A percentile compares a stretch with the other conserved stretches of the same genome.
Conservation (phyloP, 2,888 invertebrate species). For the Dastarcus helophoroides region DNA sequence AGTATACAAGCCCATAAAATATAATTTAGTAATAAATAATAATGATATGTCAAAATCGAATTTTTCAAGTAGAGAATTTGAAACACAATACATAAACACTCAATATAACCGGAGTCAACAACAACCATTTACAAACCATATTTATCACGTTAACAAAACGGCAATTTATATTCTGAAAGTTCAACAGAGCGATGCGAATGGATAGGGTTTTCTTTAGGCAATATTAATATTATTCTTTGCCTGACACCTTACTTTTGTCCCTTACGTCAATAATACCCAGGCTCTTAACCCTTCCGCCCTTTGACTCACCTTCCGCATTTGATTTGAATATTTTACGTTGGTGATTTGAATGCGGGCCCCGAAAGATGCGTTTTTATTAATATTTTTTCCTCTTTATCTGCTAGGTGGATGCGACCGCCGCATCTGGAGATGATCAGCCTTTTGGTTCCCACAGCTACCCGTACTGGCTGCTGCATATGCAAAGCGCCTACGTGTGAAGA, state of each 20-base stretch:
- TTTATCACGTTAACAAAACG: constrained; percentile 15
- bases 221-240: constrained; percentile 13
- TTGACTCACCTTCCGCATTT: constrained; percentile 8
- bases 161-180: constrained; percentile 14
- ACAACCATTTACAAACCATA: constrained; percentile 14
- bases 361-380: constrained; percentile 11
- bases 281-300: constrained; percentile 8
- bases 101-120: constrained; percentile 14
- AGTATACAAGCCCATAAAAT: too few species aligned
- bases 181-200: constrained; percentile 13
- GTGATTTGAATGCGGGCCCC: constrained; percentile 11
- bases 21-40: constrained; percentile 2
- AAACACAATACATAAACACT: constrained; percentile 14
- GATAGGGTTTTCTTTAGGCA: constrained; percentile 13
- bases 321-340: constrained; percentile 12
- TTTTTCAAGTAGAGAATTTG: constrained; percentile 10
- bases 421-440: constrained; percentile 5
- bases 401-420: constrained; percentile 5
- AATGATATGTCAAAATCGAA: constrained; percentile 8
- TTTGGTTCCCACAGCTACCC: not conserved
- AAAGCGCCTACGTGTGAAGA: not conserved
- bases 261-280: constrained; percentile 10
- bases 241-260: constrained; percentile 25
- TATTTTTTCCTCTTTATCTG: constrained; percentile 10
- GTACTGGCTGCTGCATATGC: not conserved